Evolutionary conservation across 2,113 vertebrate species (phyloP), one percentile per base, ranked within the genome.

Genomic region (Leucopsar rothschildi): DNA sequence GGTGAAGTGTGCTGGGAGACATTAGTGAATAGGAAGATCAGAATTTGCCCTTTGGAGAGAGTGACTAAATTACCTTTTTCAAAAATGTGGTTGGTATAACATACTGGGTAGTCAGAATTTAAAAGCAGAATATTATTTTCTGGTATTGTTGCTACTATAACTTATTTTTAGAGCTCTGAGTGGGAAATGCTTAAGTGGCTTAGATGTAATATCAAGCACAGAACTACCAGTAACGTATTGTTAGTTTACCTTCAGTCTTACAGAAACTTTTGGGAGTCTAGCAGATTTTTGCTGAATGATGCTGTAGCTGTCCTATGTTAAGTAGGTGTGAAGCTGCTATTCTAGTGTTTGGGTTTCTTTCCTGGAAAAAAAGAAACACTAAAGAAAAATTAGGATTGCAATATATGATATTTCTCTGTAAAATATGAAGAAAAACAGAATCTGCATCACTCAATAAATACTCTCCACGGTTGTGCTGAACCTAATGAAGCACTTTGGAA

Each of bases 391-490:
- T 23, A 35, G 15, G 12, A 33, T 12, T 4, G 0, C 0, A 5
- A 37, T 6, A 6, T 40, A 18, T 1, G 6, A 6, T 53, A 8
- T 66, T 93, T 92, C 16, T 79, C 12, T 42, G 28, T 75, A 79
- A 73, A 69, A 66, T 52, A 23, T 4, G 11, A 66, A 82, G 28
- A 35, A 72, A 33, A 73, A 65, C 65, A 45, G 31, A 20, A 14
- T 31, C 11, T 12, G 0, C 1, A 0, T 91, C 18, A 57, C 2
- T 60, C 21, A 20, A 3, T 65, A 66, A 66, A 29, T 45, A 27
- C 12, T 66, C 7, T 56, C 5, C 28, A 17, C 0, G 1, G 1
- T 37, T 3, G 0, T 55, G 5, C 78, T 53, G 50, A 53, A 55
- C 57, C 9, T 79, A 49, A 16, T 57, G 55, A 40, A 70, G 44